A percentile compares a stretch with the other conserved stretches of the same genome.
These are phyloP conservation scores for Rhaphigaster nebulosa DNA, from an alignment of 2,888 invertebrate species.

Conservation along the genomic window DNA sequence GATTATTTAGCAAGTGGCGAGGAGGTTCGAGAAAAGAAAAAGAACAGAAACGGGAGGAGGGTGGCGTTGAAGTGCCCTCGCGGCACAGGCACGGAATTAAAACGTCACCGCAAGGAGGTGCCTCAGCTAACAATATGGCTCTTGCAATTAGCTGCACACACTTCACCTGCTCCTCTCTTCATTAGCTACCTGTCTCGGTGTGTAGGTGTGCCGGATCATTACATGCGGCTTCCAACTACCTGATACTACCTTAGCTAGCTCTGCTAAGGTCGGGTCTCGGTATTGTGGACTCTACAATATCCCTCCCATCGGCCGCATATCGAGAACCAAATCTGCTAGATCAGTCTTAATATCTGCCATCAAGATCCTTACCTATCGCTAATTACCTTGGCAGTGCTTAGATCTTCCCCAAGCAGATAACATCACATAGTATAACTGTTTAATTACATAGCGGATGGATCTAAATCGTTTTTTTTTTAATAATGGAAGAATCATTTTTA, in stretches of 20 bases:
- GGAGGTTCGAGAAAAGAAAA: neutral
- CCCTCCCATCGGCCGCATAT: neutral
- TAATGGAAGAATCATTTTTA: too few species aligned
- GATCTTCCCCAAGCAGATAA: neutral
- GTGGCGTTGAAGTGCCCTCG: neutral
- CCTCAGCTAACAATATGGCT: neutral
- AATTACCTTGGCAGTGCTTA: neutral
- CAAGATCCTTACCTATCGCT: neutral
- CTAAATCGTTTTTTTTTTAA: too few species aligned
- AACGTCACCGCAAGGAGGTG: neutral
- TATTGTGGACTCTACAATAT: neutral
- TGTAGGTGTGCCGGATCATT: neutral
- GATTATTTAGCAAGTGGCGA: neutral
- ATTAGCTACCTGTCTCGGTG: neutral
- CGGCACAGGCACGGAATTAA: neutral
- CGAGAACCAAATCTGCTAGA: neutral
- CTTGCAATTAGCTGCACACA: neutral
- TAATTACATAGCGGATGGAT: too few species aligned
- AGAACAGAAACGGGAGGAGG: neutral
- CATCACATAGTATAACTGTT: neutral
- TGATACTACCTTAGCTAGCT: too few species aligned
- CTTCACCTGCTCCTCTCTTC: neutral
- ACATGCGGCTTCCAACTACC: too few species aligned
- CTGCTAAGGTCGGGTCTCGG: neutral
- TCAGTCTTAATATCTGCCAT: neutral